Percentiles rank a stretch among this genome's conserved stretches.
Evolutionary conservation across 2,888 invertebrate species (phyloP).

Genomic region (Hymenopus coronatus): DNA sequence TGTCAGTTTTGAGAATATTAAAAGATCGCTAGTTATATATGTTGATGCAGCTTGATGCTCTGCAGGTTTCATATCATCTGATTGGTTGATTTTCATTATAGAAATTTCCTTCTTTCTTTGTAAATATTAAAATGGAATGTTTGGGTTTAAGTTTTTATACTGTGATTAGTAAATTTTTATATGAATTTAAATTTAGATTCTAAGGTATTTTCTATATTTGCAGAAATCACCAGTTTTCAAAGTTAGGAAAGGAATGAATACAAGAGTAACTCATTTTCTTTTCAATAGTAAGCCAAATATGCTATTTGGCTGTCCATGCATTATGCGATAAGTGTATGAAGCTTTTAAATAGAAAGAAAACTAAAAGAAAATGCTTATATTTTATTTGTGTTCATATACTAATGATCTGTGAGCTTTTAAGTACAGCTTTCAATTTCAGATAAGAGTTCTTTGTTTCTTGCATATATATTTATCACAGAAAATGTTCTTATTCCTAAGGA

Average conservation of each 20-base stretch:
- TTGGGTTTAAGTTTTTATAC: too few relatives aligned
- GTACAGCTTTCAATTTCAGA: neutral
- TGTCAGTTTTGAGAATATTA: too few relatives aligned
- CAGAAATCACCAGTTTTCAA: neutral
- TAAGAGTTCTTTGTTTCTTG: neutral
- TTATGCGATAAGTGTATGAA: neutral
- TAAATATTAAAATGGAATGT: too few relatives aligned
- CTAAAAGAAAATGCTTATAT: neutral
- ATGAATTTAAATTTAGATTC: neutral
- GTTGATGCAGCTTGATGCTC: too few relatives aligned
- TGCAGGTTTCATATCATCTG: too few relatives aligned
- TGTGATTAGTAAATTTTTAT: neutral
- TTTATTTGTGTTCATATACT: neutral
- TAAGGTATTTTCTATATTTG: neutral
- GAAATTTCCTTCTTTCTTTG: too few relatives aligned
- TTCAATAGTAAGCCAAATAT: neutral
- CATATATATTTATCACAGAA: neutral
- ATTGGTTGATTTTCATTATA: too few relatives aligned
- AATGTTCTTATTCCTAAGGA: neutral
- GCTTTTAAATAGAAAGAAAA: neutral
- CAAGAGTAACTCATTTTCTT: neutral
- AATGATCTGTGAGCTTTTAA: neutral
- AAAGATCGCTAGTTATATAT: too few relatives aligned
- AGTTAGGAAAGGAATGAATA: too few relatives aligned
- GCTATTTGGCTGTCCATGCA: neutral